Evolutionary conservation across 2,888 invertebrate genomes (phyloP), one percentile per base, ranked within the genome.

Genomic region (Osmoderma eremita): DNA sequence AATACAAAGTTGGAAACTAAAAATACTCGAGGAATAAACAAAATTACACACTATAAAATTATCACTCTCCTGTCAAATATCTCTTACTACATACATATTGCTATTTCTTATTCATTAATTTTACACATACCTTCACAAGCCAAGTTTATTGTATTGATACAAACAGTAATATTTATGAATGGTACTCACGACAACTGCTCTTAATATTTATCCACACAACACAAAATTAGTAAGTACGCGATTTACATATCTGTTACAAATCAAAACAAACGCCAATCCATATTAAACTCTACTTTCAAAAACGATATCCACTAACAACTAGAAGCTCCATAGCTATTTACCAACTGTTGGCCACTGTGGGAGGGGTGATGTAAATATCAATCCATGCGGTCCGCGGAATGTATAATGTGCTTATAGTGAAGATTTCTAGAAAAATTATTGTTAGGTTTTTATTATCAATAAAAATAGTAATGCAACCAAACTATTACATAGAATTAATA

Each of bases 91-190:
- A n/a, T n/a, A n/a, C n/a, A n/a, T n/a, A 42, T 42, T 8, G 2
- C 42, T 17, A 42, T n/a, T 17, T 17, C 42, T 13, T 6, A 42
- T 42, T 15, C 42, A 17, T n/a, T n/a, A n/a, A 15, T 42, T 42
- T 12, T 12, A 42, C n/a, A 15, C 13, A 42, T 42, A n/a, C 17
- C 42, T 17, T 42, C 17, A 15, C 1, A 49, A 18, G 6, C 12
- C n/a, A 12, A 20, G 6, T 15, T 17, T 20, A 8, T 6, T 20
- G 22, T 49, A 20, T 1, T 49, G n/a, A 49, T 22, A 49, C 20
- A 49, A 49, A 49, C 20, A 49, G 8, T 4, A 10, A 49, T 22
- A 53, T 36, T 51, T 17, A 36, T 53, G 51, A 53, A 53, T 53
- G 51, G 15, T 38, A 36, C 51, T 53, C 22, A 53, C 51, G 6